These are phyloP conservation scores for Sorex araneus DNA, from an alignment of 2,113 vertebrate species.

Conservation along the genomic window DNA sequence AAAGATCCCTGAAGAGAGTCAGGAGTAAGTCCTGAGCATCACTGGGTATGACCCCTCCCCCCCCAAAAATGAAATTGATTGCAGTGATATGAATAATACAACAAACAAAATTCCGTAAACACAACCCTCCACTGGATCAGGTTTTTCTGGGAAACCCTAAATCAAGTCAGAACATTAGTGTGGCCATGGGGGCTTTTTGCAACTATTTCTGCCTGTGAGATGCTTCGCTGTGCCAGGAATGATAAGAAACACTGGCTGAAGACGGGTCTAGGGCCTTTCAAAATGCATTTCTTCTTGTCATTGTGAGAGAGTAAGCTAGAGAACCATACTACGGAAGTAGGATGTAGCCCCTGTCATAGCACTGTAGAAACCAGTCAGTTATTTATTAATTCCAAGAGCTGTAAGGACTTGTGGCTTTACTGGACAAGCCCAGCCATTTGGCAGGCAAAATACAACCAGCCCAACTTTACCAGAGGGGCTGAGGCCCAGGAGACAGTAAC, in stretches of 20 bases:
- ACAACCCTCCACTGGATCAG: not conserved
- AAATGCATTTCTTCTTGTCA: slow-evolving; percentile 1
- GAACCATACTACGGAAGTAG: not conserved
- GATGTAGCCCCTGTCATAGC: not conserved
- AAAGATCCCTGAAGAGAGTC: too few species aligned
- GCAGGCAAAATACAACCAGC: not conserved
- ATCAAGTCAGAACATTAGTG: not conserved
- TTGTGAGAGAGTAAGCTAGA: not conserved
- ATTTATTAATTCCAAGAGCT: not conserved
- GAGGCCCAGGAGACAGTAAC: not conserved
- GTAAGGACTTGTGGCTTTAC: not conserved
- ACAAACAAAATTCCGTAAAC: slow-evolving; percentile 13
- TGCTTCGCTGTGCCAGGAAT: not conserved
- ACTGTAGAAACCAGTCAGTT: not conserved
- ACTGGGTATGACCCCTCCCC: too few species aligned
- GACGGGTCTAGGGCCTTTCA: not conserved
- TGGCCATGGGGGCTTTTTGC: not conserved
- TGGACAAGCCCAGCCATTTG: not conserved
- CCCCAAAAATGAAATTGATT: not conserved
- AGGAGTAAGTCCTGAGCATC: too few species aligned
- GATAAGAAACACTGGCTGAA: slow-evolving; percentile 30
- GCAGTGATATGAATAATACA: not conserved
- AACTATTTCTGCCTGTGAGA: not conserved
- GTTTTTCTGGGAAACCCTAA: slow-evolving; percentile 46
- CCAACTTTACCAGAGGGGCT: not conserved